These are phyloP conservation scores for Plectrocnemia conspersa DNA, from an alignment of 1,140 invertebrate genomes.

Conservation along the genomic window DNA sequence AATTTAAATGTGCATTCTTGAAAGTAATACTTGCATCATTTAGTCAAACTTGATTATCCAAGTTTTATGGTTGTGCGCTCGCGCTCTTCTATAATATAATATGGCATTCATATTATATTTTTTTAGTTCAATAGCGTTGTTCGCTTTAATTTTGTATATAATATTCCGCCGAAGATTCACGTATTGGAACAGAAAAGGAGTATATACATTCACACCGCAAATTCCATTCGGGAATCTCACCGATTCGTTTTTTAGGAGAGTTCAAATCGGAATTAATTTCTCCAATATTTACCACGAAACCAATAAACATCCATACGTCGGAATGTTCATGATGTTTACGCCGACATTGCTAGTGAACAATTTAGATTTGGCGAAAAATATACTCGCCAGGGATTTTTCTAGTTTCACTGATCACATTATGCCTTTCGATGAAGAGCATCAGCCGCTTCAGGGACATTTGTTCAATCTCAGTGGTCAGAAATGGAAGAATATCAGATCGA, in stretches of 20 bases:
- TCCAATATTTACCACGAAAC: conserved; percentile 41
- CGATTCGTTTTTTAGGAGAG: conserved; percentile 40
- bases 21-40: too few species aligned
- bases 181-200: conserved; percentile 16
- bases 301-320: conserved; percentile 43
- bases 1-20: too few species aligned
- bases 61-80: too few species aligned
- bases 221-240: conserved; percentile 3
- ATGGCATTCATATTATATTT: too few species aligned
- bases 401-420: conserved; percentile 54
- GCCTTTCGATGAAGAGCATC: conserved; percentile 48
- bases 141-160: too few species aligned
- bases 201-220: not conserved
- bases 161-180: not conserved
- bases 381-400: conserved; percentile 57
- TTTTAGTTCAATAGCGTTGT: too few species aligned
- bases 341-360: conserved; percentile 49
- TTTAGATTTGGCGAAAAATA: conserved; percentile 51
- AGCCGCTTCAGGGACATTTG: conserved; percentile 51
- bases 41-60: too few species aligned
- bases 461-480: conserved; percentile 44
- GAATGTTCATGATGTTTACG: conserved; percentile 44
- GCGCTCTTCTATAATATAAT: too few species aligned
- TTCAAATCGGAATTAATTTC: conserved; percentile 40
- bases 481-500: conserved; percentile 39